Evolutionary conservation across 2,888 invertebrate species (phyloP), one percentile per base, ranked within the genome.

Genomic region (Koerneria pararmatus): DNA sequence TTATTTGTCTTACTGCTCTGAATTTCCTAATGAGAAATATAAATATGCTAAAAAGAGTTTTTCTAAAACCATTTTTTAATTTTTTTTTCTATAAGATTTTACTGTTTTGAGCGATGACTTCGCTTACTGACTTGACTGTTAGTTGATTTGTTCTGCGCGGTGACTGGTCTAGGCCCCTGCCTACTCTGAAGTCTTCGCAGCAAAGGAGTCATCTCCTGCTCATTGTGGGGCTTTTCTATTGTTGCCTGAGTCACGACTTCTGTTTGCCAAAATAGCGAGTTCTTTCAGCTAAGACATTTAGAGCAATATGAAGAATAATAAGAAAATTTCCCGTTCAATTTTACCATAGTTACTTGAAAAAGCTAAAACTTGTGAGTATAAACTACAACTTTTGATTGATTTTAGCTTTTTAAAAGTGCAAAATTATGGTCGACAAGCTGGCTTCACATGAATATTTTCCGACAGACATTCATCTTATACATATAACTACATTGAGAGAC

Each of bases 181-280:
- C 65, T 62, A 19, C 65, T 66, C 11, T 62, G 65, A 19, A 70
- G 49, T 37, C 70, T 46, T 41, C 68, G 49, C 62, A 70, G 15
- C 68, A 70, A 65, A 4, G 70, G 70, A 22, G 70, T 68, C 29
- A 37, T 19, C 15, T 62, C 62, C 11, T 53, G 6, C 48, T 49
- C 24, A 56, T 15, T 19, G 48, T 46, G 35, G 35, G 48, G 56
- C 29, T 56, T 8, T 32, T 27, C n/a, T 31, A 15, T 24, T 24
- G 53, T 6, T 15, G 53, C 8, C 24, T 6, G 8, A 51, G 53
- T 6, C 19, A 6, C 53, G 22, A 8, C 54, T 5, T 54, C 29
- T n/a, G n/a, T n/a, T n/a, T n/a, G n/a, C n/a, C n/a, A n/a, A n/a
- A n/a, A n/a, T n/a, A n/a, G n/a, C n/a, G n/a, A n/a, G n/a, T n/a